Base-by-base conservation (phyloP, 2,888 invertebrate species). In the Diloba caeruleocephala region DNA sequence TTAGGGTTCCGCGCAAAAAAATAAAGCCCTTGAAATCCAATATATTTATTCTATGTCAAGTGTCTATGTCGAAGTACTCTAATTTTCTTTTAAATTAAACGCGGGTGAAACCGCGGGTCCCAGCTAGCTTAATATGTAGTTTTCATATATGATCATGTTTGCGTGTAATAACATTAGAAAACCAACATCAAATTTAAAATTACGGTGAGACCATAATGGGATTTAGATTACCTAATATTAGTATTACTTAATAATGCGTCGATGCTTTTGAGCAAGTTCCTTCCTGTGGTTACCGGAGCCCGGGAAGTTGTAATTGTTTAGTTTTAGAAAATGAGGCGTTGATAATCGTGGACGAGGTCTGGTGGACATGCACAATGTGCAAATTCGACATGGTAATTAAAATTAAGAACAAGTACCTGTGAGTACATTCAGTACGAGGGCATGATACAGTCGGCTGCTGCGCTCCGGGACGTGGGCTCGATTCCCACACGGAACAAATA, bases 231-330 rank as follows among this genome's bases (percentile, higher is more conserved):
- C 31, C 2, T 34, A 45, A 36, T 42, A 19, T 19, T 25, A 66
- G 33, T 59, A 42, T 25, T 39, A 45, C 25, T 31, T 36, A 49
- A 56, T 56, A 39, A 31, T 39, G 45, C 38, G 2, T 5, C 12
- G 15, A 43, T 46, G 34, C 39, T 60, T 64, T 53, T 44, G 10
- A 33, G 5, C 8, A 19, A 52, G 59, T 76, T 70, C 79, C 79
- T 76, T 70, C 79, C 79, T 75, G 61, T 50, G 57, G 60, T 69
- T 63, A 51, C 53, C 25, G 41, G 41, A 55, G 46, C 28, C 64
- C 71, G 68, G 81, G 73, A 80, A 78, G 56, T 75, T n/a, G 19
- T 69, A 71, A 77, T 74, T 65, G 66, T 50, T 65, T 38, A 51
- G 32, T 72, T 67, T 64, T 68, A 65, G 58, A 76, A 76, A 79